Conservation (phyloP, 2,888 invertebrate species). For the Dugesia japonica region DNA sequence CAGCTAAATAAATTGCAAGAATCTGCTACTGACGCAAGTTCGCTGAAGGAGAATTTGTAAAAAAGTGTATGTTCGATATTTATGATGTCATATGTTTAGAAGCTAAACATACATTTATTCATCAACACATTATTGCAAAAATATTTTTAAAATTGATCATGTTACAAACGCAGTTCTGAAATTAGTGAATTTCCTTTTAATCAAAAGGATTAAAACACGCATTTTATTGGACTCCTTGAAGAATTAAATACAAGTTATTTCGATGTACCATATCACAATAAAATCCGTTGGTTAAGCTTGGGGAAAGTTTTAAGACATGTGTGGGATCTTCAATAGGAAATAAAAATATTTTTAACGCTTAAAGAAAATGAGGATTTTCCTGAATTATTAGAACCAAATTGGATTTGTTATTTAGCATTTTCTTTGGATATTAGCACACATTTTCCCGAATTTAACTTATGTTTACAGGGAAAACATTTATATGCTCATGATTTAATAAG, state of each 20-base stretch:
- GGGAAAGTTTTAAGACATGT: not conserved
- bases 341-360: not conserved
- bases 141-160: not conserved
- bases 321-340: not conserved
- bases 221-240: not conserved
- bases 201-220: not conserved
- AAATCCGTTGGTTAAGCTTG: not conserved
- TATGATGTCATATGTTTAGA: no score
- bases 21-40: no score
- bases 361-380: not conserved
- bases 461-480: not conserved
- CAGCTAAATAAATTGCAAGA: no score
- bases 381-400: not conserved
- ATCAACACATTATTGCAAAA: not conserved
- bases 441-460: not conserved
- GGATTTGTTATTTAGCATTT: not conserved
- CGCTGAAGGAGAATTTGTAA: no score
- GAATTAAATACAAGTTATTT: not conserved
- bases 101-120: no score
- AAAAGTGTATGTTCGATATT: no score
- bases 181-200: not conserved
- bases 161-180: not conserved
- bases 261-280: not conserved
- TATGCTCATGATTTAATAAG: not conserved
- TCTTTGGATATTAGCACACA: not conserved